Evolutionary conservation across 2,888 invertebrate species (phyloP).

Genomic region (Xylocampa areola): DNA sequence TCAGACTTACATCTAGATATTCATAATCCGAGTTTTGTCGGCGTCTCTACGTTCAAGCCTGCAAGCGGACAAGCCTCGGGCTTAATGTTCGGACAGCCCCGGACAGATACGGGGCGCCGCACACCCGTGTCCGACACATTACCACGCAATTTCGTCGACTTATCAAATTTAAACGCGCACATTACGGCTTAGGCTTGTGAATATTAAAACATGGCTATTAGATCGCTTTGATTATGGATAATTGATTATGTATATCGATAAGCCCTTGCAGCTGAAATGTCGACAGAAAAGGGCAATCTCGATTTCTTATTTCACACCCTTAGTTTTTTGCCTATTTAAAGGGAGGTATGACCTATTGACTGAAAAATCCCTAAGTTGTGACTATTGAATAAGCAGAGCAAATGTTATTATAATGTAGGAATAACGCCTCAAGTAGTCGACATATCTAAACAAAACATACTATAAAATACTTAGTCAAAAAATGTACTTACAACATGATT

Average conservation of each 20-base stretch:
- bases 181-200: slow-evolving; percentile 56
- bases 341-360: no score
- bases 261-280: slow-evolving; percentile 25
- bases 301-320: no score
- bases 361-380: no score
- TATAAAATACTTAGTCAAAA: no score
- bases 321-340: no score
- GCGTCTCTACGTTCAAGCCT: slow-evolving; percentile 37
- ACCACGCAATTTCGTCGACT: slow-evolving; percentile 83
- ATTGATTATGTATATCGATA: slow-evolving; percentile 21
- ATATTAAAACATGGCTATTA: slow-evolving; percentile 54
- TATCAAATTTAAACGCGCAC: slow-evolving; percentile 75
- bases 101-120: slow-evolving; percentile 67
- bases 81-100: slow-evolving; percentile 66
- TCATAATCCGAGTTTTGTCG: slow-evolving; percentile 43
- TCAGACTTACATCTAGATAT: slow-evolving; percentile 38
- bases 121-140: slow-evolving; percentile 79
- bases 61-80: slow-evolving; percentile 49
- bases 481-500: no score
- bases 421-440: no score
- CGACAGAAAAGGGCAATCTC: slow-evolving; percentile 9
- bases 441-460: no score
- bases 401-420: no score
- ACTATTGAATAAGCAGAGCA: no score
- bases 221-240: slow-evolving; percentile 35